Evolutionary conservation across 2,797 vertebrate species (phyloP).

Genomic region (Tenualosa ilisha): DNA sequence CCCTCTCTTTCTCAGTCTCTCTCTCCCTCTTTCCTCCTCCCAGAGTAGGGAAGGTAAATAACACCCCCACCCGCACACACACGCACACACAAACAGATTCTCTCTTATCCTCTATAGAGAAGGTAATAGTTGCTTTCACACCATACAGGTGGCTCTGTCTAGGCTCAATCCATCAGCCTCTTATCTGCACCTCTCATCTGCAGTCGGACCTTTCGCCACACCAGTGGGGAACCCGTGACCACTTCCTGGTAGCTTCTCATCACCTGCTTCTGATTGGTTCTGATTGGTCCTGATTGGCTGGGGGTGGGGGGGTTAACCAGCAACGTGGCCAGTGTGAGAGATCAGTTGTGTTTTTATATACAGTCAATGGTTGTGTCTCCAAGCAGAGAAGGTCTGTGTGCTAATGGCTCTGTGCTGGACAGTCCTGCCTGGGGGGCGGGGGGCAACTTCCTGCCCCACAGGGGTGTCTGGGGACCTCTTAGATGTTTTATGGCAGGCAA

Average conservation of each 20-base stretch:
- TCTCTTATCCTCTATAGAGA: neutral
- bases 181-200: slow-evolving; percentile 44
- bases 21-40: neutral
- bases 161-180: slow-evolving; percentile 46
- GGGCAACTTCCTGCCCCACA: neutral
- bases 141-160: slow-evolving; percentile 41
- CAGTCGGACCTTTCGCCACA: slow-evolving; percentile 39
- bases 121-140: slow-evolving; percentile 31
- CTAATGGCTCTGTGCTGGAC: neutral
- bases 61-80: too few relatives aligned
- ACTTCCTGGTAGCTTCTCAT: slow-evolving; percentile 34
- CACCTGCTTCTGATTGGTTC: slow-evolving; percentile 43
- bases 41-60: slow-evolving; percentile 24
- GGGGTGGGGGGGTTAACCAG: neutral
- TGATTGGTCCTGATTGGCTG: slow-evolving; percentile 37
- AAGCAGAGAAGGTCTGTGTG: neutral
- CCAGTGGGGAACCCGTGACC: slow-evolving; percentile 28
- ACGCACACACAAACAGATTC: neutral
- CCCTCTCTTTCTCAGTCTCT: neutral
- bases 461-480: neutral
- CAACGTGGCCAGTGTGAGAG: slow-evolving; percentile 20
- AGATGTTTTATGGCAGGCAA: neutral
- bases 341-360: neutral
- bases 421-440: slow-evolving; percentile 10
- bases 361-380: neutral